Evolutionary conservation across 1,140 invertebrate genomes (phyloP), one percentile per base, ranked within the genome.

Genomic region (Procambarus clarkii): DNA sequence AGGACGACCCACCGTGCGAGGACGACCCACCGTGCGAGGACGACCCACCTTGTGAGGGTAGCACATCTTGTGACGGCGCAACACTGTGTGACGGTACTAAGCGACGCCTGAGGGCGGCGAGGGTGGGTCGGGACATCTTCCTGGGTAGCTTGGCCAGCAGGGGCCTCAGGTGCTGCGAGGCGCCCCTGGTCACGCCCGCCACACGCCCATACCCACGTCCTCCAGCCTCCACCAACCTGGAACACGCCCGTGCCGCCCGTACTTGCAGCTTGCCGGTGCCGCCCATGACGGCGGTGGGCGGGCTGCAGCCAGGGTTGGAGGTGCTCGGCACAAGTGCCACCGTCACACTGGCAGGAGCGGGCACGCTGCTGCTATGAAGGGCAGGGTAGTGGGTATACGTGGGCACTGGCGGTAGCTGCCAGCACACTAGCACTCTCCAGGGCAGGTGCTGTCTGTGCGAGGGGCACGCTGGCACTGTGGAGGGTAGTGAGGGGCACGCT

Each of bases 101-200:
- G 18, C 88, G 60, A 69, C 60, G 83, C 88, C 50, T 90, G 69
- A 83, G 13, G 69, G 78, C 46, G 24, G 88, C n/a, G 13, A 90
- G 46, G 48, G 48, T 90, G 44, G 87, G 88, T 15, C 80, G 80
- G 24, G 88, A 81, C 44, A 90, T 7, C 50, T 44, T 46, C 15
- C 69, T 21, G 34, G 81, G 81, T 11, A 91, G 45, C 54, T 74
- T 44, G 18, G 81, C 69, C 7, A 91, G n/a, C 18, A 76, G 76
- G 44, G 86, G 18, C 71, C 18, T 77, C 5, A 91, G 18, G 45
- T 54, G 64, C 44, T 60, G 64, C 3, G 82, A 21, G 64, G 64
- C 82, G 13, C 64, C 45, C 54, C 50, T 58, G 8, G 81, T 60
- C 34, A 85, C 54, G 74, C 81, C 88, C 71, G 81, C 69, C 48